Conservation (phyloP, 2,888 invertebrate genomes). For the Malthinus flaveolus region DNA sequence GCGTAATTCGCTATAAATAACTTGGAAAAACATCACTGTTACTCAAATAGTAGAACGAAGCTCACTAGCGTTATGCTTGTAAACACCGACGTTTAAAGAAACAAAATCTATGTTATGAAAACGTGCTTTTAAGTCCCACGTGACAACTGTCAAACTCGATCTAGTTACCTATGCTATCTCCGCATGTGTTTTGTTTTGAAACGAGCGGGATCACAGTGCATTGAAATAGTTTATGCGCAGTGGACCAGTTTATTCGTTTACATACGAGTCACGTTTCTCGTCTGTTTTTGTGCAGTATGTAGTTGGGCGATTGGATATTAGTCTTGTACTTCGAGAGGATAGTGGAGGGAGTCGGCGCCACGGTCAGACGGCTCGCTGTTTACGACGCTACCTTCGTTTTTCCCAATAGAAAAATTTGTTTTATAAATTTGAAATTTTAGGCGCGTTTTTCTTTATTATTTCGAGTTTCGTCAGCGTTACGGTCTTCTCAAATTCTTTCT, state of each 20-base stretch:
- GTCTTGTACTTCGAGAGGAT: conserved; percentile 50
- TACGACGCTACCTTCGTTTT: conserved; percentile 42
- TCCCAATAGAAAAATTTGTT: conserved; percentile 13
- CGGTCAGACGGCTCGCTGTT: conserved; percentile 49
- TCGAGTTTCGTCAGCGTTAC: not conserved
- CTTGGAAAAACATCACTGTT: no score
- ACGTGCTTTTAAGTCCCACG: conserved; percentile 42
- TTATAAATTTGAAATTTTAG: conserved; percentile 21
- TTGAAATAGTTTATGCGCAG: conserved; percentile 55
- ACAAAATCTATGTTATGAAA: conserved; percentile 21
- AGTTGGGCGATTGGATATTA: conserved; percentile 50
- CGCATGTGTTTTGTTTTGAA: conserved; percentile 58
- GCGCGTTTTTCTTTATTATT: conserved; percentile 9
- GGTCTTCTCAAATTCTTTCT: not conserved
- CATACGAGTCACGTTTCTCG: conserved; percentile 16
- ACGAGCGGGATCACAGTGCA: conserved; percentile 56
- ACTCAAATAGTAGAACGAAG: no score
- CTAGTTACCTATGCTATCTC: conserved; percentile 55
- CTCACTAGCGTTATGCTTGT: no score
- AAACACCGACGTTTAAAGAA: not conserved
- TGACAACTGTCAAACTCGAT: conserved; percentile 56
- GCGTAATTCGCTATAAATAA: no score
- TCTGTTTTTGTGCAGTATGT: conserved; percentile 35
- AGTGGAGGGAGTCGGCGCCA: conserved; percentile 51
- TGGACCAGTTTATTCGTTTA: conserved; percentile 44